Evolutionary conservation across 2,113 vertebrate genomes (phyloP).

Genomic region (Saguinus imperator): DNA sequence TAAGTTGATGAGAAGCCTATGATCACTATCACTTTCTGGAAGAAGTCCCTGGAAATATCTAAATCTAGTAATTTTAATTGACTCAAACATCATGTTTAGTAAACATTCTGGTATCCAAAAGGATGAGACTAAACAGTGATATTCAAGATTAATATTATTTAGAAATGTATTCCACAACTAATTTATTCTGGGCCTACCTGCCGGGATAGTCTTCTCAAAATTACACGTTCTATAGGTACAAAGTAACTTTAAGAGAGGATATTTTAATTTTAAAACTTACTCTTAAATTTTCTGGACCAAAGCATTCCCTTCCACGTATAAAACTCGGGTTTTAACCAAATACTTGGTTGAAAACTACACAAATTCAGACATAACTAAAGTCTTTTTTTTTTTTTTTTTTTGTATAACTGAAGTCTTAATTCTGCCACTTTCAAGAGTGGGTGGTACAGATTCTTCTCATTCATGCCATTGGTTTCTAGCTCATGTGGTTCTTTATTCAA

Average conservation of each 20-base stretch:
- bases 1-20: not conserved
- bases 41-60: not conserved
- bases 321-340: not conserved
- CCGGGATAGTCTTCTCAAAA: not conserved
- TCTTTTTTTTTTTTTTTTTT: not conserved
- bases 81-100: not conserved
- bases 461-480: not conserved
- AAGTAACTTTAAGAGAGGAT: not conserved
- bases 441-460: not conserved
- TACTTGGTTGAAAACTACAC: not conserved
- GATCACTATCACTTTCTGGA: not conserved
- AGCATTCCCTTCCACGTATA: not conserved
- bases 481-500: not conserved
- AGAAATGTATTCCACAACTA: not conserved
- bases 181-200: not conserved
- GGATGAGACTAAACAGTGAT: not conserved
- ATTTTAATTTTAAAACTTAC: constrained; percentile 7
- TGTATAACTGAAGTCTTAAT: not conserved
- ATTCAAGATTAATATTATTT: not conserved
- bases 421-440: not conserved
- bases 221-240: not conserved
- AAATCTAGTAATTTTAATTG: not conserved
- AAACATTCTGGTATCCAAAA: constrained; percentile 28
- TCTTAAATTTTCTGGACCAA: not conserved
- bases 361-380: not conserved